phyloP scores from a whole-genome alignment of 2,888 invertebrate species.

The Deladenus siricidicola region DNA sequence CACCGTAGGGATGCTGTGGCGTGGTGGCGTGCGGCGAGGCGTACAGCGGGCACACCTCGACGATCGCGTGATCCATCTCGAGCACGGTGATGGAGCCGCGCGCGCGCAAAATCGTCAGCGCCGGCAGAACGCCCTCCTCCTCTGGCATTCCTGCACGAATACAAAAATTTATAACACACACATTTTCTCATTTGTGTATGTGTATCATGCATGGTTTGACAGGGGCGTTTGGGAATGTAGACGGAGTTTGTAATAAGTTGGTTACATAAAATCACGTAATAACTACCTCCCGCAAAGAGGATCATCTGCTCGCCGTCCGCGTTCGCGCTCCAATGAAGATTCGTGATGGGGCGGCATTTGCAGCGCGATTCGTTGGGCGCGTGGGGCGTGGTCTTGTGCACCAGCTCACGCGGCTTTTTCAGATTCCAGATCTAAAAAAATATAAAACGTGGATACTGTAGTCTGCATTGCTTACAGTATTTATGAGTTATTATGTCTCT shows the following conservation, averaged over 20 bases:
- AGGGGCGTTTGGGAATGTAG: no score
- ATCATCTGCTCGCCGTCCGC: conserved; percentile 45
- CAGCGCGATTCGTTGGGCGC: conserved; percentile 26
- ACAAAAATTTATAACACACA: not conserved
- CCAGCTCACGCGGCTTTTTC: conserved; percentile 57
- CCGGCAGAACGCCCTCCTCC: conserved; percentile 56
- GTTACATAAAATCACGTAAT: not conserved
- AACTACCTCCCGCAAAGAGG: conserved; percentile 41
- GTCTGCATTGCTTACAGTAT: no score
- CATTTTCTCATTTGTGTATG: not conserved
- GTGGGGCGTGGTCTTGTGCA: conserved; percentile 41
- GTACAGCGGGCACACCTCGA: conserved; percentile 61
- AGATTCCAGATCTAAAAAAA: conserved; percentile 67
- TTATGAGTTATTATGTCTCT: no score
- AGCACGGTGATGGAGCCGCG: conserved; percentile 39
- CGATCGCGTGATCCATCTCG: conserved; percentile 88
- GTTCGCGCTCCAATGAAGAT: conserved; percentile 45
- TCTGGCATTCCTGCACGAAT: conserved; percentile 42
- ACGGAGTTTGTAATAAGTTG: no score
- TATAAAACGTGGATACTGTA: no score
- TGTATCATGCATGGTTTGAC: not conserved
- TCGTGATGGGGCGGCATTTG: conserved; percentile 43
- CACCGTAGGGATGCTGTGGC: conserved; percentile 92
- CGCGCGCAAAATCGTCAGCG: conserved; percentile 50
- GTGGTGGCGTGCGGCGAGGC: conserved; percentile 76